Percentiles rank a stretch among this genome's conserved stretches.
Evolutionary conservation across 2,888 invertebrate species (phyloP).

Genomic region (Amphipyra tragopoginis): DNA sequence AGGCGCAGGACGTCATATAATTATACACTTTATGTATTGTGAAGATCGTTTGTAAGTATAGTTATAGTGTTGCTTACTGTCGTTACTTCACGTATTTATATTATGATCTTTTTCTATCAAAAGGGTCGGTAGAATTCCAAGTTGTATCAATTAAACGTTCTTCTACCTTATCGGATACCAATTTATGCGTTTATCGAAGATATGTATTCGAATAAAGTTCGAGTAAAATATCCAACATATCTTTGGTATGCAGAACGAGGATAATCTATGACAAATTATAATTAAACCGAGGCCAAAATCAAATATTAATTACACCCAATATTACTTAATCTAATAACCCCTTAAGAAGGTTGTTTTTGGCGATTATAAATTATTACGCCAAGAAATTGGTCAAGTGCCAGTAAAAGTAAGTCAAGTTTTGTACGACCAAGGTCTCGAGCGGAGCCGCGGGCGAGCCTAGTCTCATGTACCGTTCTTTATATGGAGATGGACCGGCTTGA

Average conservation of each 20-base stretch:
- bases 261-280: conserved; percentile 7
- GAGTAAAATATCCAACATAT: not conserved
- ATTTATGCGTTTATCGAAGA: conserved; percentile 7
- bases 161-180: conserved; percentile 22
- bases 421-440: conserved; percentile 49
- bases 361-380: conserved; percentile 54
- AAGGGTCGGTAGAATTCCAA: conserved; percentile 12
- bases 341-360: conserved; percentile 56
- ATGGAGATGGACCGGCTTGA: conserved; percentile 61
- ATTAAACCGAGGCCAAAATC: conserved; percentile 35
- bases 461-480: conserved; percentile 54
- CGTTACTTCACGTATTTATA: conserved; percentile 26
- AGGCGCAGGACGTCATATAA: conserved; percentile 17
- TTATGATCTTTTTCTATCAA: conserved; percentile 15
- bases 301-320: conserved; percentile 35
- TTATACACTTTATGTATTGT: conserved; percentile 14
- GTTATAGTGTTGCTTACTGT: conserved; percentile 5
- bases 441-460: conserved; percentile 50
- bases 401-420: conserved; percentile 61
- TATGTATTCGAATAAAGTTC: conserved; percentile 2
- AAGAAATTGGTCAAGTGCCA: conserved; percentile 52
- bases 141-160: conserved; percentile 23
- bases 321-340: conserved; percentile 57
- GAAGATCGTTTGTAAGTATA: conserved; percentile 11
- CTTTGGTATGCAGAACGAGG: conserved; percentile 28